phyloP scores from a whole-genome alignment of 1,140 invertebrate species.

The Trialeurodes vaporariorum region DNA sequence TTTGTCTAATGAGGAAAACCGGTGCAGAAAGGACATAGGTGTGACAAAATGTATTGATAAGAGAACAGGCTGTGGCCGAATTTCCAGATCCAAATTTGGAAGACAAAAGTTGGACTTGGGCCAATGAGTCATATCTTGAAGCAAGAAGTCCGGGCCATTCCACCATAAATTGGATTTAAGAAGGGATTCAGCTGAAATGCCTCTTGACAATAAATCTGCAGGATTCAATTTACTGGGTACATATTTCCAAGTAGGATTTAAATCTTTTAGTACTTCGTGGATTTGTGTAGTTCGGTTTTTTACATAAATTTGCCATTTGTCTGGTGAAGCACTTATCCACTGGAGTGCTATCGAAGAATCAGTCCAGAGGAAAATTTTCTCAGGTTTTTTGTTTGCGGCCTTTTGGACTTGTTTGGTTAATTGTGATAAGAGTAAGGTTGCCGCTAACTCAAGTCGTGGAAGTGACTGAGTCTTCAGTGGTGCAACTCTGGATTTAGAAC shows the following conservation, averaged over 20 bases:
- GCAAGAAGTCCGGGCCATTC: constrained; percentile 23
- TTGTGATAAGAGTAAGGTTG: constrained; percentile 25
- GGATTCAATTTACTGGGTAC: constrained; percentile 27
- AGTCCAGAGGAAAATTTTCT: constrained; percentile 15
- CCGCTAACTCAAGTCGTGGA: constrained; percentile 29
- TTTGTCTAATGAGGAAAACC: constrained; percentile 1
- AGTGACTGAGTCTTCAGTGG: constrained; percentile 27
- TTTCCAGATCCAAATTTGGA: background rate
- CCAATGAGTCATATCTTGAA: background rate
- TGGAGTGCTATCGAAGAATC: constrained; percentile 20
- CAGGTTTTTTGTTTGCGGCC: background rate
- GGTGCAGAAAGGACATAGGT: background rate
- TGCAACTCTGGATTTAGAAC: constrained; percentile 31
- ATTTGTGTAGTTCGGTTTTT: constrained; percentile 27
- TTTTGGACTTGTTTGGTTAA: constrained; percentile 21
- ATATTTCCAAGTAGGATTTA: constrained; percentile 21
- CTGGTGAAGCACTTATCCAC: constrained; percentile 13
- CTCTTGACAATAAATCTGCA: constrained; percentile 30
- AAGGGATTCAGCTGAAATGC: constrained; percentile 21
- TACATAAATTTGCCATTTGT: constrained; percentile 23
- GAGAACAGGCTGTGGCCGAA: background rate
- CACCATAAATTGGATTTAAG: constrained; percentile 28
- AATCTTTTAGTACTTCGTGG: constrained; percentile 23
- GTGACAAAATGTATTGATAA: background rate
- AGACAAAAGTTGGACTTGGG: background rate